Conservation (phyloP, 2,797 vertebrate genomes). For the Heliangelus exortis region DNA sequence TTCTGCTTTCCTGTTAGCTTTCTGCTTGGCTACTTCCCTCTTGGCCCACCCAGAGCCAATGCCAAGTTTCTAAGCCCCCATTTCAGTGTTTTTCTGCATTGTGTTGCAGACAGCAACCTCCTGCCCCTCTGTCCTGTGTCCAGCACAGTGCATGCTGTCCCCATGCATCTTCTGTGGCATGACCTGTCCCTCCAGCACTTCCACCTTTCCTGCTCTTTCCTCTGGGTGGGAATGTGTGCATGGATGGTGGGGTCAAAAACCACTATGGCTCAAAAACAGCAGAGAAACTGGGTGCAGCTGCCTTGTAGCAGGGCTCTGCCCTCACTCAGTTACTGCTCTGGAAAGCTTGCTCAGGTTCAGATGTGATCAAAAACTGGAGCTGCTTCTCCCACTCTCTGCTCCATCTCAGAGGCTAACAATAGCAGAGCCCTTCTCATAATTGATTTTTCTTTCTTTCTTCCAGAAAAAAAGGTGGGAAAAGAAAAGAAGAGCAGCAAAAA, state of each 20-base stretch:
- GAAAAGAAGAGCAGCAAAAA: slow-evolving; percentile 76
- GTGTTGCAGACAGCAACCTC: neutral
- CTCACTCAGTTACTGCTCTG: neutral
- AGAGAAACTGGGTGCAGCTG: neutral
- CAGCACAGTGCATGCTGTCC: neutral
- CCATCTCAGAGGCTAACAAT: neutral
- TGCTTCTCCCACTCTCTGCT: neutral
- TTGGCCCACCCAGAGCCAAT: neutral
- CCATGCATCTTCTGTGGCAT: neutral
- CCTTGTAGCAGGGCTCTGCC: neutral
- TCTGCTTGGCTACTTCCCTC: neutral
- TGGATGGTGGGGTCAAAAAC: neutral
- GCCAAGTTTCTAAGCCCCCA: neutral
- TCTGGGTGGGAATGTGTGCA: rapidly evolving
- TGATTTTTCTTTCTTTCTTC: neutral
- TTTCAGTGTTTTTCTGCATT: neutral
- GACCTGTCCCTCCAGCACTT: neutral
- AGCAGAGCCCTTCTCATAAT: neutral
- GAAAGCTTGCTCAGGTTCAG: neutral
- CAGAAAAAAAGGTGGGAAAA: slow-evolving; percentile 74
- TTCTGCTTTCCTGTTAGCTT: neutral
- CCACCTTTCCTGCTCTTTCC: neutral
- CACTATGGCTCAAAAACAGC: neutral
- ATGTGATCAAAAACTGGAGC: neutral
- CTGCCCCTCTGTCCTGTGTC: neutral